Conservation (phyloP, 2,113 vertebrate species). For the Neotragus pygmaeus region DNA sequence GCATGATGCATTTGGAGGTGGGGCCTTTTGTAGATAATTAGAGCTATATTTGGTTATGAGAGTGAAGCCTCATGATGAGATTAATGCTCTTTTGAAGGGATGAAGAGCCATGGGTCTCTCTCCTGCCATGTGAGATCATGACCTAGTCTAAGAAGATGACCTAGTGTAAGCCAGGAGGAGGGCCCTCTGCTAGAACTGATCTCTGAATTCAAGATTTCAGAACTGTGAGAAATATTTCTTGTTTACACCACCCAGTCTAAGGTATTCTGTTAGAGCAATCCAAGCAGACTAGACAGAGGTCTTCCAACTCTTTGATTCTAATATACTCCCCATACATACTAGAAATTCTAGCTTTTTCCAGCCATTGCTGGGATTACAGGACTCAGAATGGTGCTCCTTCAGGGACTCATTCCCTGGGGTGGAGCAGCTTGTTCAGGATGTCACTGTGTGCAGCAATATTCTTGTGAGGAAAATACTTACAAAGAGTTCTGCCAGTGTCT, state of each 20-base stretch:
- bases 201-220: neutral
- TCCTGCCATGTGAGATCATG: neutral
- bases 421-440: neutral
- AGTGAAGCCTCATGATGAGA: neutral
- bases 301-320: neutral
- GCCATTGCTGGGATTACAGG: neutral
- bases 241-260: neutral
- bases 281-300: neutral
- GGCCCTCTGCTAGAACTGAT: neutral
- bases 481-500: neutral
- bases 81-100: neutral
- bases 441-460: neutral
- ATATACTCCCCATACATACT: neutral
- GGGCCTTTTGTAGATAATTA: neutral
- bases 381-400: neutral
- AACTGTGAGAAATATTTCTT: neutral
- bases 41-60: neutral
- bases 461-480: neutral
- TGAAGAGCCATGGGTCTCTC: neutral
- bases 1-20: neutral
- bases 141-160: neutral
- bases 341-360: neutral
- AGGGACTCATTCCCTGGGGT: neutral
- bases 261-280: neutral
- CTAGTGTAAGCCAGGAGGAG: neutral